Percentiles rank a stretch among this genome's conserved stretches.
These are phyloP conservation scores for Natator depressus DNA, from an alignment of 2,113 vertebrate genomes.

Conservation along the genomic window DNA sequence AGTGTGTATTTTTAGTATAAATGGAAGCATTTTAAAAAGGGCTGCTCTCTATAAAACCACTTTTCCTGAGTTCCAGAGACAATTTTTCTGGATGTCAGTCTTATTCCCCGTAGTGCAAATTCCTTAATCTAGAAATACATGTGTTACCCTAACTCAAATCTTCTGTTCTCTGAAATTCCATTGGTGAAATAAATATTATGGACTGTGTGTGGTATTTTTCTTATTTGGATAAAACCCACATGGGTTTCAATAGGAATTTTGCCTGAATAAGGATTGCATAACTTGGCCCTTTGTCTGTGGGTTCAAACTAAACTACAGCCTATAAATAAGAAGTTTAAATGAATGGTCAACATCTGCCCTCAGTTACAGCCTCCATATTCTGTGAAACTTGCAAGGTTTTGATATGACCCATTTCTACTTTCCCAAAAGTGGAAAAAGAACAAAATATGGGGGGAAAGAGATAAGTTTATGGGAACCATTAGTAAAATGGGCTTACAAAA, in stretches of 20 bases:
- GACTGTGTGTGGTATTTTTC: constrained; percentile 19
- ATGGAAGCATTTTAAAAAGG: constrained; percentile 35
- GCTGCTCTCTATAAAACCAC: constrained; percentile 12
- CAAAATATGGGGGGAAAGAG: not conserved
- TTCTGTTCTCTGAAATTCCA: constrained; percentile 12
- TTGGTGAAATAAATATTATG: not conserved
- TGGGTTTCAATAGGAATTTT: not conserved
- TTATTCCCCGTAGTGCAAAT: not conserved
- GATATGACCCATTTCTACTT: not conserved
- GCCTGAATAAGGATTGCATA: not conserved
- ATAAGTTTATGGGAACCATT: not conserved
- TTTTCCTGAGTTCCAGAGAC: not conserved
- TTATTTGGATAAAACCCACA: constrained; percentile 48
- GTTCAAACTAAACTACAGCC: not conserved
- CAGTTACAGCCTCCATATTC: not conserved
- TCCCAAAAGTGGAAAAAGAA: not conserved
- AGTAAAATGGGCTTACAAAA: not conserved
- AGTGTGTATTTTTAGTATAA: constrained; percentile 41
- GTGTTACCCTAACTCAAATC: constrained; percentile 15
- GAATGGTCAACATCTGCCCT: fast-evolving
- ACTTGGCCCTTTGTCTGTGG: not conserved
- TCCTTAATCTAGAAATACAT: not conserved
- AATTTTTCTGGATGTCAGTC: not conserved
- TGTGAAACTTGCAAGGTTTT: fast-evolving
- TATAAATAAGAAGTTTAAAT: not conserved